These are phyloP conservation scores for Petrolisthes manimaculis DNA, from an alignment of 2,888 invertebrate species.

Conservation along the genomic window DNA sequence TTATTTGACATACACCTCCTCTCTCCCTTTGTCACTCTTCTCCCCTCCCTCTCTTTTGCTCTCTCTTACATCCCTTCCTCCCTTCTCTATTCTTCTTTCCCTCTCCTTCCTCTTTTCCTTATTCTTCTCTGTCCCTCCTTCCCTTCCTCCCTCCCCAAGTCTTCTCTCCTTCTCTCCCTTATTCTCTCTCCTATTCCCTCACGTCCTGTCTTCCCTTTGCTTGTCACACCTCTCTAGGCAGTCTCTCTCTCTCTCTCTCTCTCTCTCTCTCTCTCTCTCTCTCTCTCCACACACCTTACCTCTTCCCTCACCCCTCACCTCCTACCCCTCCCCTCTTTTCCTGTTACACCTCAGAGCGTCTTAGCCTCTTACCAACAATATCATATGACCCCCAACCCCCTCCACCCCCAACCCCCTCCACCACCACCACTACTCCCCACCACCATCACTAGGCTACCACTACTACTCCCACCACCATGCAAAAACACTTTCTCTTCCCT, in stretches of 20 bases:
- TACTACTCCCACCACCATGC: no score
- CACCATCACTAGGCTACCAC: no score
- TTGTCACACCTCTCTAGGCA: neutral
- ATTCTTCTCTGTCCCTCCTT: neutral
- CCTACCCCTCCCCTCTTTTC: neutral
- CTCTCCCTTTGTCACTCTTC: no score
- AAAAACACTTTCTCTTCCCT: no score
- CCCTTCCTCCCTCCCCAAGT: neutral
- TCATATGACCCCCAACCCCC: no score
- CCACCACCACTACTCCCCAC: no score
- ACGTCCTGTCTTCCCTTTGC: neutral
- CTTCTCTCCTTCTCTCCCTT: neutral
- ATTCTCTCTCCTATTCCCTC: neutral
- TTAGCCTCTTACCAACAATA: no score
- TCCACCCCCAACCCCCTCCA: no score
- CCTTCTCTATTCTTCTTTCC: neutral
- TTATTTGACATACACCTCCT: no score
- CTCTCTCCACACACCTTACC: neutral
- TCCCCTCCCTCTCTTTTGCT: no score
- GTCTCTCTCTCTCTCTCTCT: neutral
- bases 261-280: neutral
- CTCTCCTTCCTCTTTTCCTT: neutral
- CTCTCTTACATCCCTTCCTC: neutral
- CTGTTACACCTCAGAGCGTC: neutral
- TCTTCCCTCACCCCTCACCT: neutral